These are phyloP conservation scores for Eospalax fontanierii DNA, from an alignment of 2,797 vertebrate genomes.

Conservation along the genomic window DNA sequence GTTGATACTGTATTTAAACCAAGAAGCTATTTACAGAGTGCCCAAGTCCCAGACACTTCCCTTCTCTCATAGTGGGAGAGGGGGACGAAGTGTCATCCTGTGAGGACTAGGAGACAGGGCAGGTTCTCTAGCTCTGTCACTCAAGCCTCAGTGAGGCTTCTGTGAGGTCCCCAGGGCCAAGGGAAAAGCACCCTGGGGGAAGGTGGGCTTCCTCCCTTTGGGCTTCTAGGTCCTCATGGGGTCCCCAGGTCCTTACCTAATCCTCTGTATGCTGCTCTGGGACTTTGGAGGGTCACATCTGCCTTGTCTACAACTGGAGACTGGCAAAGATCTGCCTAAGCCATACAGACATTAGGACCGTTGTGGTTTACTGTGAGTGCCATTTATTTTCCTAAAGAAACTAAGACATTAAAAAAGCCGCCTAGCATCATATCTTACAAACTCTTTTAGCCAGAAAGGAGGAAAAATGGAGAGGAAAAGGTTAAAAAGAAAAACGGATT, in stretches of 20 bases:
- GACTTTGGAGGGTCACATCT: neutral
- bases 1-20: neutral
- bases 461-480: neutral
- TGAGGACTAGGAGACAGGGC: neutral
- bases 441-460: neutral
- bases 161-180: neutral
- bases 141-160: neutral
- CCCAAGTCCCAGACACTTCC: neutral
- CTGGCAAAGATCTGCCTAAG: neutral
- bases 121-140: neutral
- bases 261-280: neutral
- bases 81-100: too few species aligned
- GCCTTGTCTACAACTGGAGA: neutral
- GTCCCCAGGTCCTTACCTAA: neutral
- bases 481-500: conserved; percentile 36
- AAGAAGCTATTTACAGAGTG: neutral
- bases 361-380: neutral
- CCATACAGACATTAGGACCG: neutral
- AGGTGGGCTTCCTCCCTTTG: neutral
- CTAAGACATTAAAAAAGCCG: neutral
- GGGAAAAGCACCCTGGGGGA: neutral
- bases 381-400: conserved; percentile 31
- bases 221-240: neutral
- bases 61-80: neutral
- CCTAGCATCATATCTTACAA: neutral